These are phyloP conservation scores for Andricus quercusramuli DNA, from an alignment of 2,888 invertebrate species.

Conservation along the genomic window DNA sequence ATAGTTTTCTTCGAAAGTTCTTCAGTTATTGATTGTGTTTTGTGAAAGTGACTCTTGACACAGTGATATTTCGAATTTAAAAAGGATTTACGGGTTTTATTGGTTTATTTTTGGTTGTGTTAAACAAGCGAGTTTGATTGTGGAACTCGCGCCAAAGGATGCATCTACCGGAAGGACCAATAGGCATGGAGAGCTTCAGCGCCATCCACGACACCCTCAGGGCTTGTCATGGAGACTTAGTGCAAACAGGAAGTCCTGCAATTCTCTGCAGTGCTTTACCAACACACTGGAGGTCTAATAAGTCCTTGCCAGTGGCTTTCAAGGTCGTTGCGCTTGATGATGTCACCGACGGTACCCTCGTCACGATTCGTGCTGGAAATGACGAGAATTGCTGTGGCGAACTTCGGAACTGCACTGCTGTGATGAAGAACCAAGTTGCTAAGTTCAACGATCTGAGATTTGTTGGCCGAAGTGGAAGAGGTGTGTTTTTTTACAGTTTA, in stretches of 20 bases:
- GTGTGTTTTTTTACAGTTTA: slow-evolving; percentile 78
- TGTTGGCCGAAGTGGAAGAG: slow-evolving; percentile 97
- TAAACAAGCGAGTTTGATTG: neutral
- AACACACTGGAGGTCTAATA: slow-evolving; percentile 98
- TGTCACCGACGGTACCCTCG: slow-evolving; percentile 95
- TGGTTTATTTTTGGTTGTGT: slow-evolving; percentile 1
- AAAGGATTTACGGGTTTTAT: slow-evolving; percentile 27
- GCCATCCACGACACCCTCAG: slow-evolving; percentile 89
- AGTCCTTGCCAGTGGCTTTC: slow-evolving; percentile 97
- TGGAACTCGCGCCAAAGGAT: slow-evolving; percentile 75
- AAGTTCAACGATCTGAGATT: slow-evolving; percentile 99
- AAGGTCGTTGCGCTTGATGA: slow-evolving; percentile 97
- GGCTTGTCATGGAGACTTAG: slow-evolving; percentile 95
- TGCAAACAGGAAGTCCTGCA: slow-evolving; percentile 96
- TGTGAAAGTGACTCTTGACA: slow-evolving; percentile 7
- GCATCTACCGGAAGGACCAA: slow-evolving; percentile 85
- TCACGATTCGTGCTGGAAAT: slow-evolving; percentile 96
- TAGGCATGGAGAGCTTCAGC: slow-evolving; percentile 87
- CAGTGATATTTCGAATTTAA: slow-evolving; percentile 17
- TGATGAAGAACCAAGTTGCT: slow-evolving; percentile 98
- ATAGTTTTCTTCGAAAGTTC: neutral
- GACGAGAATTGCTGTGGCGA: slow-evolving; percentile 99
- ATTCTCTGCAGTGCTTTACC: slow-evolving; percentile 97
- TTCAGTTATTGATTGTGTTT: neutral
- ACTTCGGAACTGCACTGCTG: slow-evolving; percentile 93